Base-by-base conservation (phyloP, 2,888 invertebrate genomes). In the Oscheius sp. region DNA sequence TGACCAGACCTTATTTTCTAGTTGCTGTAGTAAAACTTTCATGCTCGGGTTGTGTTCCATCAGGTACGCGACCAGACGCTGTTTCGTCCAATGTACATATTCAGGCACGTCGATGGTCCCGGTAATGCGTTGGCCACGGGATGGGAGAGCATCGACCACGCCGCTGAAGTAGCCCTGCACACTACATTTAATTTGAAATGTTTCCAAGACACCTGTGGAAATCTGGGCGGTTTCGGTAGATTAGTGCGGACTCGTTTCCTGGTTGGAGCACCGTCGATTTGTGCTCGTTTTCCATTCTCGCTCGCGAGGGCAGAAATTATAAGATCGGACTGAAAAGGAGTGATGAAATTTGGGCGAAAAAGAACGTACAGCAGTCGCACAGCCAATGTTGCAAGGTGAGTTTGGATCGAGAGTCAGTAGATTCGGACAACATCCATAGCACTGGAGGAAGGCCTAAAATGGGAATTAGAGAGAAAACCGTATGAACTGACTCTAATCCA, bases 361-460 rank as follows among this genome's bases (percentile, higher is more conserved):
- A 33, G 5, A 29, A 32, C 58, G 2, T 32, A 48, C 48, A 7
- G 48, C 5, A 63, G 9, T 50, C 29, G 5, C 33, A 42, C 68
- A 68, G 3, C 53, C 68, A 5, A 13, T n/a, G 2, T n/a, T 21
- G 21, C 68, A 68, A 2, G 33, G n/a, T 5, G 29, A 11, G 9
- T 35, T 21, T 21, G 21, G 10, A 13, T 63, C 32, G 33, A 73
- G n/a, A 11, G 42, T 55, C 2, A 73, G 33, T 3, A 73, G 32
- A 65, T 63, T 73, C 7, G 73, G 73, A 37, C 73, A 73, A 21
- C 73, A 73, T 48, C 65, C 63, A 53, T 62, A 50, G 29, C 63
- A 53, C 53, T 42, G 33, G 13, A 73, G 47, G 32, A 73, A 55
- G 7, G n/a, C 50, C 73, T 73, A 29, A 35, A 70, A 37, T 13